Evolutionary conservation across 2,113 vertebrate genomes (phyloP), one percentile per base, ranked within the genome.

Genomic region (Hassar affinis): DNA sequence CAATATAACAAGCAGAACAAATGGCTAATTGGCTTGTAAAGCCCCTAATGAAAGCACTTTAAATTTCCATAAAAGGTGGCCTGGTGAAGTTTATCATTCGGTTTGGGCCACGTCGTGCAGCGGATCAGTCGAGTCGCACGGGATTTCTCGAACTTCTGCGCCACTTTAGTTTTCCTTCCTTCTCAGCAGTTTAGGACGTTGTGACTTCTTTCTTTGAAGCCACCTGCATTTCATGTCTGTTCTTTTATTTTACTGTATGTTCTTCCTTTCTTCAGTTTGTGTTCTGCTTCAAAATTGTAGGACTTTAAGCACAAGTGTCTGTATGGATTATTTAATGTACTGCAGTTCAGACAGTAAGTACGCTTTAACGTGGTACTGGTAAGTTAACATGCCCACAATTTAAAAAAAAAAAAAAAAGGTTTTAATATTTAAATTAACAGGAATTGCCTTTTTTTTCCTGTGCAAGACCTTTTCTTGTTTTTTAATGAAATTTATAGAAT

Each of bases 281-380:
- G 68, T 83, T 85, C 93, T 94, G 86, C 90, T 94, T 90, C 90
- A 38, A 22, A 42, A 68, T 68, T 22, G 18, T 68, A 68, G 64
- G 64, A 68, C 8, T 68, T 38, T 66, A 66, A 35, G 62, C 62
- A 66, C 62, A 66, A 35, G 91, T 94, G 22, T 88, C 90, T 95
- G 89, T 95, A 93, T 91, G 87, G 90, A 93, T 95, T 93, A 92
- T 93, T 90, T 89, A 93, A 91, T 91, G 88, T 93, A 92, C 91
- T 95, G 90, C 91, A 93, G 92, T 87, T 94, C 86, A 76, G 79
- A 90, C 90, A 92, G 93, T 95, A 94, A 95, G 93, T 94, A 94
- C 91, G 20, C 92, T 94, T 92, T 91, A 93, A 91, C 68, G 92
- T 89, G 93, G 91, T 88, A 93, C 86, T 91, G 92, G 92, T 95